Evolutionary conservation across 1,140 invertebrate genomes (phyloP).

Genomic region (Wiebesia pumilae): DNA sequence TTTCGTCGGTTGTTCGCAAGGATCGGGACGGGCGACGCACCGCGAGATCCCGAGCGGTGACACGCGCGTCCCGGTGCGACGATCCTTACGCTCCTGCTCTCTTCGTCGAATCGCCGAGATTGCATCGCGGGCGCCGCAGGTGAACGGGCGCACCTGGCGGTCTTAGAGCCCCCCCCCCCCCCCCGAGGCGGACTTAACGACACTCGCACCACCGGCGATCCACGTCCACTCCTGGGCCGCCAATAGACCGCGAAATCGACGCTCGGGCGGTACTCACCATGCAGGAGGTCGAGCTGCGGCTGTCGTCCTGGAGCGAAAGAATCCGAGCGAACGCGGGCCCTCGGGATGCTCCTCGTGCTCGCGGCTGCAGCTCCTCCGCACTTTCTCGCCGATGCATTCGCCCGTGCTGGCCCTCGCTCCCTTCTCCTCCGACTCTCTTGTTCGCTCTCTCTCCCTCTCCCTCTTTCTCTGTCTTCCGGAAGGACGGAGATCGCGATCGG

Average conservation of each 20-base stretch:
- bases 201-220: background rate
- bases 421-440: background rate
- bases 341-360: background rate
- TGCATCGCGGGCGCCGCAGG: background rate
- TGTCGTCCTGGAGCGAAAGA: conserved; percentile 5
- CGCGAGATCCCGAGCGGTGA: too few relatives aligned
- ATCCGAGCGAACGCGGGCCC: background rate
- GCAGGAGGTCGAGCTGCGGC: background rate
- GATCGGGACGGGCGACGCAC: too few relatives aligned
- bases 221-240: background rate
- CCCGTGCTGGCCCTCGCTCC: background rate
- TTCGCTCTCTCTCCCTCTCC: background rate
- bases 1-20: too few relatives aligned
- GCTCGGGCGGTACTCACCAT: conserved; percentile 13
- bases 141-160: too few relatives aligned
- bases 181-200: background rate
- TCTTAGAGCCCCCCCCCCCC: too few relatives aligned
- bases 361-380: background rate
- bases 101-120: background rate
- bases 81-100: background rate
- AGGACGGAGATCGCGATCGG: background rate
- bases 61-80: background rate
- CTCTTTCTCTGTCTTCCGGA: background rate
- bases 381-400: background rate
- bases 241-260: background rate